Base-by-base conservation (phyloP, 2,113 vertebrate species). In the Merops nubicus region DNA sequence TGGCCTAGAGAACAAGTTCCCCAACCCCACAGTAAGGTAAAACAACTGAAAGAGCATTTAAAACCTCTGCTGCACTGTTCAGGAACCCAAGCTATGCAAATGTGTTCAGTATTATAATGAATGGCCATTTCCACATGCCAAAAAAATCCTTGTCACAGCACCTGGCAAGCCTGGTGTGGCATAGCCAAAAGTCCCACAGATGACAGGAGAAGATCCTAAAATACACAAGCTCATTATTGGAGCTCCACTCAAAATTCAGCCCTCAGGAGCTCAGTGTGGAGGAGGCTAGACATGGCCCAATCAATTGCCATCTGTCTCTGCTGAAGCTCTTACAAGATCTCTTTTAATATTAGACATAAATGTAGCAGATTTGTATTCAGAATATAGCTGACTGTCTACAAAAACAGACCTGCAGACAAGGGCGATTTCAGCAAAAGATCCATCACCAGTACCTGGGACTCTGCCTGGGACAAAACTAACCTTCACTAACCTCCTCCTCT, bases 81-180 rank as follows among this genome's bases (percentile, higher is more conserved):
- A 94, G 86, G 62, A 82, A 91, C 73, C 62, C 59, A 85, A 85
- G 33, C 51, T 78, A 88, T 36, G 84, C 56, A 88, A 89, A 91
- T 54, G 54, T 73, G 94, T 95, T 80, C 57, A 70, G 80, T 34
- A 34, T 78, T 87, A 50, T 53, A 94, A 95, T 36, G 74, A 93
- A 57, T 2, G 40, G 45, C 36, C n/a, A 2, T 50, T 91, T 88
- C 65, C 73, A 94, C 29, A 43, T 16, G 59, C 83, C 81, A 87
- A 85, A 76, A 90, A 91, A 76, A 40, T 72, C 51, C 77, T 34
- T 11, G 6, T 87, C 63, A 83, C 53, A 85, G 81, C 84, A 85
- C 88, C 18, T 73, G 81, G 84, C 70, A 93, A 94, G 65, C 62
- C 31, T 81, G 57, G 53, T 16, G 15, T 9, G 31, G 62, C 48